Evolutionary conservation across 2,797 vertebrate species (phyloP).

Genomic region (Falco biarmicus): DNA sequence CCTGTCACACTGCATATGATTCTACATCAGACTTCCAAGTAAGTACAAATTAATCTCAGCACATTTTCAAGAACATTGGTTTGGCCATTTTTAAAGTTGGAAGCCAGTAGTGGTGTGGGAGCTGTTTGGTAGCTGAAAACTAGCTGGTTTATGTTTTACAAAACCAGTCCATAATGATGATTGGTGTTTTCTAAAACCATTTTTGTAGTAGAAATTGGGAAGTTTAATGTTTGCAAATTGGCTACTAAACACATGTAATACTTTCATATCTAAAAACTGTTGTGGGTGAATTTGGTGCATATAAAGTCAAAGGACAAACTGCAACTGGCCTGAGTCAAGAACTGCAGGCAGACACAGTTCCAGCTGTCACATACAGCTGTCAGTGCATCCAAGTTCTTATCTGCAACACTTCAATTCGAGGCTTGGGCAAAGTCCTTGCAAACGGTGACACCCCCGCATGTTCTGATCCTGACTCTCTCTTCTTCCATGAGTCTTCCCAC

Average conservation of each 20-base stretch:
- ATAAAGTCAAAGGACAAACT: not conserved
- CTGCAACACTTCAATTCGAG: not conserved
- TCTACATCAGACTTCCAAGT: not conserved
- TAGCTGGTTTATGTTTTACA: not conserved
- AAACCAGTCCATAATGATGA: not conserved
- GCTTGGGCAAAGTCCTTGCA: not conserved
- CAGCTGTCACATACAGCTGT: not conserved
- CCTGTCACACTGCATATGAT: not conserved
- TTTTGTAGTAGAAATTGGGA: not conserved
- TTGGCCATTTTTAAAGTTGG: constrained; percentile 1
- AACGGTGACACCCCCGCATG: not conserved
- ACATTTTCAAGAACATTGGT: not conserved
- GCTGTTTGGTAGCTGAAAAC: not conserved
- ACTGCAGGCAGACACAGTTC: not conserved
- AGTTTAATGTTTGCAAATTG: not conserved
- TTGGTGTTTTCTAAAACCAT: not conserved
- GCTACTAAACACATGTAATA: not conserved
- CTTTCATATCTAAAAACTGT: not conserved
- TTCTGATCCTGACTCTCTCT: not conserved
- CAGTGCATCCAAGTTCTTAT: not conserved
- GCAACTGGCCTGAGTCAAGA: not conserved
- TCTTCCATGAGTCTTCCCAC: not conserved
- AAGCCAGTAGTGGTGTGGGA: not conserved
- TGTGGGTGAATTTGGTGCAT: not conserved
- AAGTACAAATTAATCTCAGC: not conserved